These are phyloP conservation scores for Australoheros facetus DNA, from an alignment of 2,797 vertebrate species.

Conservation along the genomic window DNA sequence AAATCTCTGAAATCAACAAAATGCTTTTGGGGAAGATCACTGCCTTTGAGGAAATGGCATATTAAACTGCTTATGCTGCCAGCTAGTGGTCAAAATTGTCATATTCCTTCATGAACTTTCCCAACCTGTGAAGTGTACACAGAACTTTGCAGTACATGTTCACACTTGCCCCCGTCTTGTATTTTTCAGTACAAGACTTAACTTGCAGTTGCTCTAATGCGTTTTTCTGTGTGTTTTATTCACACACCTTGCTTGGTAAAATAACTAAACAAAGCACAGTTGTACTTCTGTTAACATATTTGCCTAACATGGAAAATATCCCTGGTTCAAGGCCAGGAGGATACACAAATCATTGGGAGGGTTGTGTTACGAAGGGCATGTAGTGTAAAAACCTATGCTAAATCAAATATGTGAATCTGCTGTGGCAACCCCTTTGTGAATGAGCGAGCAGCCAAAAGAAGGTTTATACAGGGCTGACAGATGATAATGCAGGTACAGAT, in stretches of 20 bases:
- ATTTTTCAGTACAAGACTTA: background rate
- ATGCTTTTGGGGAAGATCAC: too few species aligned
- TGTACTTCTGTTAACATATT: background rate
- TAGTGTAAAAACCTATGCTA: background rate
- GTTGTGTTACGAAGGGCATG: background rate
- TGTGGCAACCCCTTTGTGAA: background rate
- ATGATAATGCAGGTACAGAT: background rate
- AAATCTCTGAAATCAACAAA: background rate
- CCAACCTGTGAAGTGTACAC: background rate
- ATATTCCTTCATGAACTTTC: background rate
- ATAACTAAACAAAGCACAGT: background rate
- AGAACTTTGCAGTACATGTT: background rate
- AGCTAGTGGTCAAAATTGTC: background rate
- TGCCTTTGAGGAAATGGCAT: background rate
- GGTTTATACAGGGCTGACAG: background rate
- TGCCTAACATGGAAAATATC: background rate
- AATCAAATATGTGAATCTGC: background rate
- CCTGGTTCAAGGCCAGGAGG: background rate
- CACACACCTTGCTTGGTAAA: background rate
- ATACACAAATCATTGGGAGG: background rate
- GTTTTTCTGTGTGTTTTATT: background rate
- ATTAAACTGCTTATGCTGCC: background rate
- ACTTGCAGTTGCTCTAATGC: background rate
- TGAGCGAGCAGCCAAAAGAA: background rate
- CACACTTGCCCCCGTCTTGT: background rate